These are phyloP conservation scores for Sylvia atricapilla DNA, from an alignment of 2,113 vertebrate genomes.

Conservation along the genomic window DNA sequence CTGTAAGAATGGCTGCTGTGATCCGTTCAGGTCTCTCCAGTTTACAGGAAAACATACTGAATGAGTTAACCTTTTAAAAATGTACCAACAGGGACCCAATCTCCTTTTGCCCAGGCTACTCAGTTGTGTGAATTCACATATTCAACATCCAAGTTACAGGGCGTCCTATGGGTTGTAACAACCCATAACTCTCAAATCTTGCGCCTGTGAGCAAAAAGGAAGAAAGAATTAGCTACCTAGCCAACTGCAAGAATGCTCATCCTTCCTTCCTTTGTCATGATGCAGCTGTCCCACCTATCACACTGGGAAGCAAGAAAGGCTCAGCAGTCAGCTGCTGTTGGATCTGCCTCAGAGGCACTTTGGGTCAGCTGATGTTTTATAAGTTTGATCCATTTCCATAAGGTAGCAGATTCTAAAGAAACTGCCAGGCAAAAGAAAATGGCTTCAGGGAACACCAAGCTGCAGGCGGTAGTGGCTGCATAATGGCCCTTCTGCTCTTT, in stretches of 20 bases:
- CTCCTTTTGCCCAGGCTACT: background rate
- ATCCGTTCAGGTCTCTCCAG: fast-evolving
- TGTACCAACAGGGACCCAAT: background rate
- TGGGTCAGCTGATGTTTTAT: background rate
- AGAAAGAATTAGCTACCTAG: background rate
- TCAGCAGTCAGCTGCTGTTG: background rate
- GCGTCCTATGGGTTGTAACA: background rate
- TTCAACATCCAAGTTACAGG: background rate
- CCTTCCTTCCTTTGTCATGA: background rate
- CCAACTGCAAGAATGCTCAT: background rate
- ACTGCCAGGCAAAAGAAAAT: background rate
- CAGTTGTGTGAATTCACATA: background rate
- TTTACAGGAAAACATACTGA: background rate
- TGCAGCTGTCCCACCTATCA: fast-evolving
- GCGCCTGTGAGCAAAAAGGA: background rate
- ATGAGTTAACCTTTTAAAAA: background rate
- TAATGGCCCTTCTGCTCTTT: background rate
- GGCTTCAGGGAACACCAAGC: background rate
- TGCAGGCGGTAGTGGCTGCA: background rate
- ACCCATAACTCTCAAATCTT: fast-evolving
- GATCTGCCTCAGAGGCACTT: background rate
- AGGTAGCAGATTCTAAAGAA: background rate
- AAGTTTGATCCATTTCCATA: background rate
- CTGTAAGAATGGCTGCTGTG: background rate
- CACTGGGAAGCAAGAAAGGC: background rate